phyloP scores from a whole-genome alignment of 2,113 vertebrate species.

The Hoplias malabaricus region DNA sequence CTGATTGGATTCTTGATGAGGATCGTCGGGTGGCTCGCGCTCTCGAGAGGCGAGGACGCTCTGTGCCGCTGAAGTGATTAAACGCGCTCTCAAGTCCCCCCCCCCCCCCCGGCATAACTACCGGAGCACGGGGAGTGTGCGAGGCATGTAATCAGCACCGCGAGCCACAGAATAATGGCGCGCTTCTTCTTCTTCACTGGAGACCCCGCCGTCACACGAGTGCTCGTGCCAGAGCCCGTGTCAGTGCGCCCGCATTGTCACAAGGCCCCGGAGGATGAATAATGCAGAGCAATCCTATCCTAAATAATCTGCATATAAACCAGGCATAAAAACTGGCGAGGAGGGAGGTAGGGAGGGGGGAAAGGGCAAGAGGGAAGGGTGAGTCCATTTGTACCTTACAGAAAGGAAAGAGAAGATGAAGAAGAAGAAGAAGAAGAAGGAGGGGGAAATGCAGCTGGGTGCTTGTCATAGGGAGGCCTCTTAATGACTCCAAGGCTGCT shows the following conservation, averaged over 20 bases:
- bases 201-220: constrained; percentile 74
- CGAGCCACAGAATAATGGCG: constrained; percentile 81
- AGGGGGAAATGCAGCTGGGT: not conserved
- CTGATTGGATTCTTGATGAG: constrained; percentile 92
- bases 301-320: constrained; percentile 65
- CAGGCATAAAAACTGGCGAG: constrained; percentile 10
- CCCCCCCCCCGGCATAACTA: constrained; percentile 61
- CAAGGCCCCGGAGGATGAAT: constrained; percentile 58
- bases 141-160: constrained; percentile 87
- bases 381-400: not conserved
- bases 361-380: not conserved
- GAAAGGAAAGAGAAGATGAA: not conserved
- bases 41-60: constrained; percentile 65
- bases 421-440: not conserved
- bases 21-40: constrained; percentile 68
- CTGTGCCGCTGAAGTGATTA: constrained; percentile 88
- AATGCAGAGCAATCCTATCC: constrained; percentile 55
- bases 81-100: constrained; percentile 83
- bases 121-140: constrained; percentile 73
- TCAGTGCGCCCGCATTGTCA: constrained; percentile 51
- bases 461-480: not conserved
- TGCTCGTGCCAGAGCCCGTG: constrained; percentile 63
- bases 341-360: constrained; percentile 15
- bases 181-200: constrained; percentile 61
- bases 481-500: not conserved